Conservation (phyloP, 2,888 invertebrate species). For the Ochropleura plecta region DNA sequence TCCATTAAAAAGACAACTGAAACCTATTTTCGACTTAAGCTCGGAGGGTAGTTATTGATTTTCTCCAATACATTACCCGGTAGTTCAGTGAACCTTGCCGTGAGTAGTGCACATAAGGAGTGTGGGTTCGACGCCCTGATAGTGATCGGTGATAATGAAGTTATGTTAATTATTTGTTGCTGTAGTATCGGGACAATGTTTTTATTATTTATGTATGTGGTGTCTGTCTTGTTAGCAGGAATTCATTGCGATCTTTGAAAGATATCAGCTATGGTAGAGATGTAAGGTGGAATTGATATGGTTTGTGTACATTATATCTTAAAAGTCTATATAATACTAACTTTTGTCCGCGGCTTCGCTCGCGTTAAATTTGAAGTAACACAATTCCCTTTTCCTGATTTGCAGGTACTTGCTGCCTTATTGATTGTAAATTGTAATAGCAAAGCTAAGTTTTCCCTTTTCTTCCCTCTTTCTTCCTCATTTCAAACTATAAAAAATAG, state of each 20-base stretch:
- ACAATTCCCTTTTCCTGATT: no score
- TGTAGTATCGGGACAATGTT: slow-evolving; percentile 37
- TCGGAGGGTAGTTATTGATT: slow-evolving; percentile 59
- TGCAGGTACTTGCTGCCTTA: no score
- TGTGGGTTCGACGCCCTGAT: slow-evolving; percentile 55
- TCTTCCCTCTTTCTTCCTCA: no score
- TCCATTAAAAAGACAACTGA: slow-evolving; percentile 29
- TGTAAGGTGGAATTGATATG: not conserved
- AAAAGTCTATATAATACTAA: no score
- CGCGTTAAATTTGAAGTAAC: no score
- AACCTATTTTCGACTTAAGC: slow-evolving; percentile 38
- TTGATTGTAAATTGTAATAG: no score
- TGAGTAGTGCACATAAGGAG: slow-evolving; percentile 57
- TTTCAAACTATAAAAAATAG: no score
- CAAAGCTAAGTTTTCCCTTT: no score
- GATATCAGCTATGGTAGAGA: not conserved
- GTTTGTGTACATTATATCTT: not conserved
- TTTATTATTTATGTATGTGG: slow-evolving; percentile 35
- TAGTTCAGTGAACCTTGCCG: slow-evolving; percentile 67
- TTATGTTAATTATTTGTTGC: slow-evolving; percentile 52
- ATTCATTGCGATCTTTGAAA: slow-evolving; percentile 15
- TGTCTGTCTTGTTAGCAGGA: slow-evolving; percentile 7
- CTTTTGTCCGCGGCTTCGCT: no score
- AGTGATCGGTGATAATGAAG: slow-evolving; percentile 57
- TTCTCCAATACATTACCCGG: slow-evolving; percentile 38